Evolutionary conservation across 2,113 vertebrate species (phyloP), one percentile per base, ranked within the genome.

Genomic region (Prionailurus bengalensis): DNA sequence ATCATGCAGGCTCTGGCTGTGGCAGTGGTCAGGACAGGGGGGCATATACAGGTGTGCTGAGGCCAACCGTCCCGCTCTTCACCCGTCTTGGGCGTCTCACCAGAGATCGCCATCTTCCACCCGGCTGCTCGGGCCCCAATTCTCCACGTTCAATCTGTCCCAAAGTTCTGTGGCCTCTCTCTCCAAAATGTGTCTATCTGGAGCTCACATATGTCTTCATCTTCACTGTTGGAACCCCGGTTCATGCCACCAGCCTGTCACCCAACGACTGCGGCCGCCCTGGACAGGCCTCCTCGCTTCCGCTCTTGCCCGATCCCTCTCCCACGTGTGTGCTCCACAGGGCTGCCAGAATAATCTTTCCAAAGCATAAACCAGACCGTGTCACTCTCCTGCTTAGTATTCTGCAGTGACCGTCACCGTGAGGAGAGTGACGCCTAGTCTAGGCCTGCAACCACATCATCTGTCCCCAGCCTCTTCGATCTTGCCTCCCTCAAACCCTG

Each of bases 291-390:
- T 80, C 76, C 16, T 58, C 1, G 12, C 19, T 68, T 55, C 48
- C 48, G 17, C 0, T 23, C 65, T 55, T 31, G n/a, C 27, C 17
- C 7, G 1, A 12, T 23, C 1, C 13, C 48, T 36, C 25, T 55
- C 27, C 36, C 48, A 70, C 0, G 3, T 12, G 8, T 16, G 36
- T 1, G 8, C 19, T 42, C 48, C 29, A 3, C 19, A 42, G 27
- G 3, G n/a, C 63, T 55, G n/a, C 78, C n/a, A 25, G 51, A 81
- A 45, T 12, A 68, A 42, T 33, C 25, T 33, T 70, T 81, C 63
- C n/a, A 70, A 42, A 42, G 61, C 63, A 68, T 42, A 45, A 71
- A 19, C 33, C 36, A 71, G 51, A 71, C 23, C 27, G 13, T 58
- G 6, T 70, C 51, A 58, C 3, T 45, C 48, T 82, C 51, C 51